Evolutionary conservation across 2,888 invertebrate genomes (phyloP).

Genomic region (Tenthredo amoena): DNA sequence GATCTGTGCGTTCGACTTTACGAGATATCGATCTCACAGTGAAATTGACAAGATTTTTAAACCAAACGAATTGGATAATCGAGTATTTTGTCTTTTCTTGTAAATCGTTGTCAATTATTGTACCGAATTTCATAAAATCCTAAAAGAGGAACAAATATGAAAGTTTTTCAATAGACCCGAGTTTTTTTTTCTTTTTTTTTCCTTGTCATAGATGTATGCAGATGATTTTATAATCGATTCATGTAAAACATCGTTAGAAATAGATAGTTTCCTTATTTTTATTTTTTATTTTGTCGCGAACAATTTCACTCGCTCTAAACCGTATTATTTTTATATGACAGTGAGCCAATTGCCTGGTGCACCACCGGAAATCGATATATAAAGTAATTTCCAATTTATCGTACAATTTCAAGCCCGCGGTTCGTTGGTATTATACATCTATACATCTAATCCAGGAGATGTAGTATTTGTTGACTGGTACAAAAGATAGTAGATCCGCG

Average conservation of each 20-base stretch:
- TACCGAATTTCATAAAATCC: background rate
- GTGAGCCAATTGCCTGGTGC: background rate
- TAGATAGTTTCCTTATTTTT: background rate
- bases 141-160: background rate
- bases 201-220: no score
- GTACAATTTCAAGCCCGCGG: background rate
- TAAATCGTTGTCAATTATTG: background rate
- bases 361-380: background rate
- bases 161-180: no score
- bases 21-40: background rate
- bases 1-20: background rate
- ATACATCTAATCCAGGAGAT: background rate
- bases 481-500: slow-evolving; percentile 26
- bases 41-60: background rate
- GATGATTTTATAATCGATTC: no score
- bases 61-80: background rate
- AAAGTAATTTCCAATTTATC: background rate
- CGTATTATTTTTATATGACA: background rate
- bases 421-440: background rate
- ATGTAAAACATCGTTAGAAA: no score
- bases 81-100: background rate
- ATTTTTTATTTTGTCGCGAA: background rate
- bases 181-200: no score
- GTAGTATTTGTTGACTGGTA: slow-evolving; percentile 28
- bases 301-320: background rate